phyloP scores from a whole-genome alignment of 2,888 invertebrate species.

The Julus scandinavius region DNA sequence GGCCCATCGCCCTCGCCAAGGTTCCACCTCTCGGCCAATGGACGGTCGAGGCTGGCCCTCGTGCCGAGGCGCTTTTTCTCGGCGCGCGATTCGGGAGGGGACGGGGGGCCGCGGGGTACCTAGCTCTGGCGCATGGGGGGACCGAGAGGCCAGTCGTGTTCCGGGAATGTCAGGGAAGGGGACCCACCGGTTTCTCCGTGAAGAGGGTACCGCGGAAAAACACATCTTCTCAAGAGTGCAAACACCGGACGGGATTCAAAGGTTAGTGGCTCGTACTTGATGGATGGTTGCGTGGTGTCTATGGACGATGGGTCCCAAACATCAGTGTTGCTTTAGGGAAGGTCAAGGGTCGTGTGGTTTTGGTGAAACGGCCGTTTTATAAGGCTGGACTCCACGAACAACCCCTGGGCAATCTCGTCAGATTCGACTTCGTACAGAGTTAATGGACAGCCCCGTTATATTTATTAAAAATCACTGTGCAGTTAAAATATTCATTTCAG shows the following conservation, averaged over 20 bases:
- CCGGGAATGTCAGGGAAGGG: not conserved
- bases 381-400: too few species aligned
- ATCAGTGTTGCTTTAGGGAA: too few species aligned
- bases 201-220: not conserved
- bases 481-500: too few species aligned
- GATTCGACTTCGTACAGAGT: too few species aligned
- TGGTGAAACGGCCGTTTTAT: too few species aligned
- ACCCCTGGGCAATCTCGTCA: too few species aligned
- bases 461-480: too few species aligned
- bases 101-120: conserved; percentile 5
- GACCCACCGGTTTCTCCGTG: not conserved
- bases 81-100: not conserved
- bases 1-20: not conserved
- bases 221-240: not conserved
- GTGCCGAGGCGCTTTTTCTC: not conserved
- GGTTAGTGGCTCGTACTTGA: not conserved
- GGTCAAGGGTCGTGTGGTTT: too few species aligned
- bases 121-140: not conserved
- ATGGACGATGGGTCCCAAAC: too few species aligned
- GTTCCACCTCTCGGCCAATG: conserved; percentile 37
- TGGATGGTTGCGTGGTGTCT: not conserved
- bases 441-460: too few species aligned
- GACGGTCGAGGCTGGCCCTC: not conserved
- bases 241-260: not conserved
- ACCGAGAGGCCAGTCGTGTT: not conserved